These are phyloP conservation scores for Pogonocherus hispidulus DNA, from an alignment of 2,888 invertebrate genomes.

Conservation along the genomic window DNA sequence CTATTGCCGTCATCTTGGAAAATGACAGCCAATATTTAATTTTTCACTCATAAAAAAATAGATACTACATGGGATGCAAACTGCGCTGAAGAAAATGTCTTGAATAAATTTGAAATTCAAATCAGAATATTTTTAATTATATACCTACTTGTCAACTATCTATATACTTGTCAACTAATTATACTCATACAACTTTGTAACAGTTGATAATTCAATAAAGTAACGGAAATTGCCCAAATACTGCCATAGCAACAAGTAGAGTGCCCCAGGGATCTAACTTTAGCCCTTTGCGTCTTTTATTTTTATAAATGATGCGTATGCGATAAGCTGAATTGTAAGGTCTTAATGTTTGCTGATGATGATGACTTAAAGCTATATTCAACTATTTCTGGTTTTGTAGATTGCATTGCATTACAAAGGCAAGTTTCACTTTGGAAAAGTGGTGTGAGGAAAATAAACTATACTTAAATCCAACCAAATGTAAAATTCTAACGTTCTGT, in stretches of 20 bases:
- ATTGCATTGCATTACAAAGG: not conserved
- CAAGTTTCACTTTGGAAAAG: too few species aligned
- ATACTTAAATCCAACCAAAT: not conserved
- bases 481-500: too few species aligned
- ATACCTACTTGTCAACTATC: not conserved
- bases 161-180: not conserved
- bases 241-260: not conserved
- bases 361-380: not conserved
- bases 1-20: too few species aligned
- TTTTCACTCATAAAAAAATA: too few species aligned
- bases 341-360: not conserved
- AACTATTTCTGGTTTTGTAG: not conserved
- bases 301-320: not conserved
- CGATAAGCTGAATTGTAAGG: too few species aligned
- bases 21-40: too few species aligned
- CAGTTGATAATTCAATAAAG: not conserved
- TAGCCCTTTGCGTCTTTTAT: not conserved
- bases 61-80: too few species aligned
- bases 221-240: not conserved
- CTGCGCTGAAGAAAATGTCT: too few species aligned
- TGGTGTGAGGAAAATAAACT: too few species aligned
- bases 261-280: not conserved
- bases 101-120: too few species aligned
- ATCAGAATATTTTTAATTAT: too few species aligned
- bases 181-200: not conserved